Base-by-base conservation (phyloP, 2,888 invertebrate species). In the Allolobophora icterica region DNA sequence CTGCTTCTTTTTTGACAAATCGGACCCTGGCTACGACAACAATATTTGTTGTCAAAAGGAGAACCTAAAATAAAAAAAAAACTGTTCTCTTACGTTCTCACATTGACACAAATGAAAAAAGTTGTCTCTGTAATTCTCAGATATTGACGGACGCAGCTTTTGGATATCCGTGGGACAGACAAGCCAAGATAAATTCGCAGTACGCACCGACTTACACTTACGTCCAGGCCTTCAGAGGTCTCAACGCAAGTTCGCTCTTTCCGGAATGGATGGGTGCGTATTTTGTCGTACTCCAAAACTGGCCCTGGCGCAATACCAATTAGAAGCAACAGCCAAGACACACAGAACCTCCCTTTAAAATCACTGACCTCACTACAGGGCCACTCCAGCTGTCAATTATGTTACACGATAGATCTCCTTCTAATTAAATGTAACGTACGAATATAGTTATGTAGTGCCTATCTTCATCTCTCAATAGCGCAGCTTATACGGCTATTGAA, bases 261-360 rank as follows among this genome's bases (percentile, higher is more conserved):
- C 92, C 92, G n/a, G 91, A 92, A 71, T 92, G 92, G 92, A 92
- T 92, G 92, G 92, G 92, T 92, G 71, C 42, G 91, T 52, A 40
- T 71, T 52, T 52, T 11, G 24, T 52, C 52, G 24, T 52, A 24
- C 24, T 3, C 24, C 24, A 24, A 42, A 42, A 52, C 24, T 52
- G 52, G 5, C 17, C 6, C 21, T 52, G 52, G 24, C 21, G 52
- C 52, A 52, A 24, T 21, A 45, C 45, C 4, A 45, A 19, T 45
- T 15, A 45, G 17, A 45, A 13, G 13, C 19, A 45, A 45, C 13
- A 17, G 45, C 45, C 24, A 1, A 24, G 5, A 71, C n/a, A 8
- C n/a, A 11, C 71, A n/a, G 71, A 71, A n/a, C n/a, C 71, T 71
- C 30, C 30, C n/a, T n/a, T 6, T 11, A 71, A 71, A 71, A 17